Conservation (phyloP, 2,113 vertebrate genomes). For the Mesitornis unicolor region DNA sequence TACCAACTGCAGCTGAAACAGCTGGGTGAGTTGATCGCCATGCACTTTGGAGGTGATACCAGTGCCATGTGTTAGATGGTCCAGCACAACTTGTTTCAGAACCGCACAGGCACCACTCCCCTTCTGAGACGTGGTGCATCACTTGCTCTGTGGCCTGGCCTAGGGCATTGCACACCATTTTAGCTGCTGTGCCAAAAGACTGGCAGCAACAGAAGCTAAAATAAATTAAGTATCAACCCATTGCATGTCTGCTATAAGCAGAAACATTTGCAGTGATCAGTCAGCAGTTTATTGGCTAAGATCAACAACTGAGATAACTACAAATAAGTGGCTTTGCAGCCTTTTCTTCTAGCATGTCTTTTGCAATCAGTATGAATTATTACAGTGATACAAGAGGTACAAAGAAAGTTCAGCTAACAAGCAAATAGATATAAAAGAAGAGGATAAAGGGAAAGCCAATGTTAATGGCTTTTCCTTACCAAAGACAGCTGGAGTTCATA, state of each 20-base stretch:
- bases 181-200: not conserved
- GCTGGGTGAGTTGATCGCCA: not conserved
- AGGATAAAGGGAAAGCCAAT: constrained; percentile 48
- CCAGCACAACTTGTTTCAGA: not conserved
- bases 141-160: not conserved
- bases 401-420: constrained; percentile 63
- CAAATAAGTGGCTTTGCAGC: constrained; percentile 62
- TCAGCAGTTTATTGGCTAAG: constrained; percentile 57
- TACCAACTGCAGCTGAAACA: not conserved
- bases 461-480: constrained; percentile 55
- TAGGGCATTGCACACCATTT: not conserved
- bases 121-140: not conserved
- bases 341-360: constrained; percentile 45
- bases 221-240: not conserved
- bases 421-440: constrained; percentile 46
- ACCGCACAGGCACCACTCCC: not conserved
- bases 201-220: not conserved
- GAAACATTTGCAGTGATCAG: constrained; percentile 44
- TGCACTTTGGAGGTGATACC: not conserved
- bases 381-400: constrained; percentile 38
- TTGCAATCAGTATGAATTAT: constrained; percentile 53
- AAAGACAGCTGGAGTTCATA: constrained; percentile 64
- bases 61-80: fast-evolving
- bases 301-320: constrained; percentile 58
- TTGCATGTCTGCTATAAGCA: not conserved